Evolutionary conservation across 2,797 vertebrate species (phyloP), one percentile per base, ranked within the genome.

Genomic region (Distichodus sexfasciatus): DNA sequence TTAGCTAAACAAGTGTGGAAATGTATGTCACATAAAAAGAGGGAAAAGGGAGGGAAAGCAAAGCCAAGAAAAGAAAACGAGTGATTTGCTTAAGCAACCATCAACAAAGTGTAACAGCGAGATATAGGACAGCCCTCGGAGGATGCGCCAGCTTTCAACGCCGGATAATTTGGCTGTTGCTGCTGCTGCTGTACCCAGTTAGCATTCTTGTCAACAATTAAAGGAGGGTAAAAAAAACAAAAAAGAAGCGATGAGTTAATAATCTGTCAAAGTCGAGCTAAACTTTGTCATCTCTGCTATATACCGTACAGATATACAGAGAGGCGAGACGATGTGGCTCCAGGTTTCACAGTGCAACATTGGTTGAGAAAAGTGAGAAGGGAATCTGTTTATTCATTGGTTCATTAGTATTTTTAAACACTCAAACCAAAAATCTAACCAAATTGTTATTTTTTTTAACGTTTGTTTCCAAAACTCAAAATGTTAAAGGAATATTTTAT

Each of bases 121-220:
- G 58, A 74, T 72, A 62, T 73, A 44, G 69, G 50, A 66, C 69
- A 71, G 43, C 31, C 60, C 69, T 74, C 72, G 8, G 50, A 78
- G 66, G 72, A 78, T n/a, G n/a, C n/a, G n/a, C n/a, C n/a, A n/a
- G n/a, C n/a, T n/a, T n/a, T n/a, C n/a, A n/a, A n/a, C 54, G 11
- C 33, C 9, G 15, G n/a, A 2, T 54, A 57, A 36, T 53, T 69
- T 60, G 28, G 46, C 51, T 40, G 35, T 38, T 61, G 21, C 29
- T 38, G n/a, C n/a, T n/a, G n/a, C n/a, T 65, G 57, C 50, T 38
- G 26, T 47, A 68, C 28, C 29, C 69, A 54, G 44, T 82, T 80
- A 81, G 76, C 80, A 79, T 76, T 83, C 77, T 79, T 81, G 75
- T 81, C 76, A 69, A 83, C 83, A 86, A 87, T 86, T 82, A 83